Evolutionary conservation across 1,140 invertebrate species (phyloP).

Genomic region (Pinna nobilis): DNA sequence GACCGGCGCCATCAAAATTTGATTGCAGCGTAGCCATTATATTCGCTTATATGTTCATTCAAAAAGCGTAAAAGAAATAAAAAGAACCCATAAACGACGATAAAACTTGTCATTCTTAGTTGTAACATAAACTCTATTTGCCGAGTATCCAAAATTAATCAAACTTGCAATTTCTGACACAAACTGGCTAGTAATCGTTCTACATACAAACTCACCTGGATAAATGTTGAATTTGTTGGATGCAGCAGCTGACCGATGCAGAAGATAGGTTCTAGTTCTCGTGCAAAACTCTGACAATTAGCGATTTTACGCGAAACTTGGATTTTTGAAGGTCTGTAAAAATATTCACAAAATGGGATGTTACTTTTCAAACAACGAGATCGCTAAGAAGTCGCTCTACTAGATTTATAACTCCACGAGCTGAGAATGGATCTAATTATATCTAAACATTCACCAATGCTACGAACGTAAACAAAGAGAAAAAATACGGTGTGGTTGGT

Average conservation of each 20-base stretch:
- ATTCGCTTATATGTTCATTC: conserved; percentile 8
- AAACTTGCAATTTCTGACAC: conserved; percentile 4
- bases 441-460: conserved; percentile 9
- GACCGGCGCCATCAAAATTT: conserved; percentile 18
- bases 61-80: conserved; percentile 18
- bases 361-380: conserved; percentile 18
- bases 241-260: background rate
- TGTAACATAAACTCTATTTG: background rate
- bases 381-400: conserved; percentile 13
- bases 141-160: conserved; percentile 9
- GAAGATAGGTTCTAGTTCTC: background rate
- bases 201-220: conserved; percentile 15
- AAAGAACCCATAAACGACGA: conserved; percentile 19
- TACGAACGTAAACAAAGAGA: background rate
- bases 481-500: conserved; percentile 4
- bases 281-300: background rate
- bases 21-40: conserved; percentile 19
- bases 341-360: conserved; percentile 24
- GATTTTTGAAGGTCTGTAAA: conserved; percentile 9
- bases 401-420: conserved; percentile 12
- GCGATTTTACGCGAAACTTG: no score
- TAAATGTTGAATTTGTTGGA: background rate
- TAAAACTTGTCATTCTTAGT: conserved; percentile 22
- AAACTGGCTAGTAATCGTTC: conserved; percentile 2
- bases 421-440: conserved; percentile 16